Conservation (phyloP, 2,888 invertebrate species). For the Caenorhabditis zanzibari region DNA sequence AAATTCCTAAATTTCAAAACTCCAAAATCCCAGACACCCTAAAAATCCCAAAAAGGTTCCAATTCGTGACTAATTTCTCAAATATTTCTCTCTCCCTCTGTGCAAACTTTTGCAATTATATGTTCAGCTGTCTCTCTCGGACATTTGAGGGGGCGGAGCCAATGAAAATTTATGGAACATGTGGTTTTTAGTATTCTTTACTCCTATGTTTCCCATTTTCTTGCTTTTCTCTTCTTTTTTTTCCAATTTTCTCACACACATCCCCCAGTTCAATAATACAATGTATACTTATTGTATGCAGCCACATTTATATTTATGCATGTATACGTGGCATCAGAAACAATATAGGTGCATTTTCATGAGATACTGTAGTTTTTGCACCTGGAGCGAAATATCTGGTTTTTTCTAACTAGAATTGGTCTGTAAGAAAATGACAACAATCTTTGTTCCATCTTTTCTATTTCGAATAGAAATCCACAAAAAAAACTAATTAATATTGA, state of each 20-base stretch:
- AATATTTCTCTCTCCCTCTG: background rate
- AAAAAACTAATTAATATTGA: too few species aligned
- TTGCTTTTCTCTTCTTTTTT: background rate
- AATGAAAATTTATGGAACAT: conserved; percentile 18
- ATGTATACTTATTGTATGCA: background rate
- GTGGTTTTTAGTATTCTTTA: conserved; percentile 44
- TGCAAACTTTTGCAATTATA: background rate
- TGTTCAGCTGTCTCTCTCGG: background rate
- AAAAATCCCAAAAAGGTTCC: background rate
- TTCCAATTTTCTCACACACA: conserved; percentile 10
- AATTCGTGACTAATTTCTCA: background rate
- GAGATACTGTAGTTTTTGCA: background rate
- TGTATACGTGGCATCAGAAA: background rate
- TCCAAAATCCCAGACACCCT: too few species aligned
- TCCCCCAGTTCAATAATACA: background rate
- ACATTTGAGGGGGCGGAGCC: background rate
- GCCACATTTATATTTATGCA: too few species aligned
- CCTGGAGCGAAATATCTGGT: too few species aligned
- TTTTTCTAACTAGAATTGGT: too few species aligned
- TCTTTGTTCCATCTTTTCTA: too few species aligned
- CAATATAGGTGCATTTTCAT: background rate
- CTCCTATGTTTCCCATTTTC: background rate
- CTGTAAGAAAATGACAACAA: too few species aligned
- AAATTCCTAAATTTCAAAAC: too few species aligned
- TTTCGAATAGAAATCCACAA: too few species aligned